Evolutionary conservation across 2,888 invertebrate genomes (phyloP), one percentile per base, ranked within the genome.

Genomic region (Heteromyza rotundicornis): DNA sequence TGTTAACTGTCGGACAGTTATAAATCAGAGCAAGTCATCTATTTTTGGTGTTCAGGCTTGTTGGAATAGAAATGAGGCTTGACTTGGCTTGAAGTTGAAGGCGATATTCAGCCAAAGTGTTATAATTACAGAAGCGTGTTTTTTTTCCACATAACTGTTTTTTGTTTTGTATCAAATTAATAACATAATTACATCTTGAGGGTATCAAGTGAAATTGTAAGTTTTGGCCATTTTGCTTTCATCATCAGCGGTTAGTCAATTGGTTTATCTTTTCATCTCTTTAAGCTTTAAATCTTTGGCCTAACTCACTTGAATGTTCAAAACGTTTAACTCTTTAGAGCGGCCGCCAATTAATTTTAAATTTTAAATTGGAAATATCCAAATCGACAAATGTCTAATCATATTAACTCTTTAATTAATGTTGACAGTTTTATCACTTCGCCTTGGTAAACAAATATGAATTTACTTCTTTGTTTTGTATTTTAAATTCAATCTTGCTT

Each of bases 1-100:
- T 77, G 77, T 77, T 77, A 77, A 78, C 75, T 77, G 74, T 69
- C 72, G 70, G 44, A 77, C 76, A 77, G 78, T 78, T 78, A 76
- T 77, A 76, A 74, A 78, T 76, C 73, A 70, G 74, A 71, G 70
- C 75, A 73, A 35, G 10, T 7, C 63, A 57, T 53, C 40, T 57
- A 22, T 55, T 27, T 55, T 57, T 36, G 20, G 56, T 52, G 51
- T 52, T 58, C 57, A 59, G 59, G 59, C 62, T 62, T 64, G 61
- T 64, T 20, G 50, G 49, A 27, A 27, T 27, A 27, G 10, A 27
- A 27, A 27, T n/a, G n/a, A 27, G 7, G 27, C 27, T 27, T 27
- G 10, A 10, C 27, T 14, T 53, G 55, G 49, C 49, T 36, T 52
- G 51, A 17, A 53, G 52, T 54, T 57, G 50, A 52, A 35, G 32